Evolutionary conservation across 1,140 invertebrate genomes (phyloP).

Genomic region (Caenorhabditis latens): DNA sequence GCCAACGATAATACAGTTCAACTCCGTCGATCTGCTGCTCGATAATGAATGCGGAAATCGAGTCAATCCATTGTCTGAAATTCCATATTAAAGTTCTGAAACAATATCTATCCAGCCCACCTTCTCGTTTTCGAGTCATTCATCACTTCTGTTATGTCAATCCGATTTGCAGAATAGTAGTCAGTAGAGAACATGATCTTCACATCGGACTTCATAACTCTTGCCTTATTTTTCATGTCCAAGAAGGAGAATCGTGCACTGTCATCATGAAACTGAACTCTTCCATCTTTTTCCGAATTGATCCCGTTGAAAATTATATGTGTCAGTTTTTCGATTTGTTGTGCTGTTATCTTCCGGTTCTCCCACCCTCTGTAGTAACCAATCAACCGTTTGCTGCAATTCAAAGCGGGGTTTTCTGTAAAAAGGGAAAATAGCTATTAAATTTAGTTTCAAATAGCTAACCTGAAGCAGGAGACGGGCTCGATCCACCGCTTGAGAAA

Average conservation of each 20-base stretch:
- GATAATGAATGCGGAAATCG: neutral
- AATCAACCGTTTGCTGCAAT: neutral
- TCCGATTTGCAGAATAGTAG: neutral
- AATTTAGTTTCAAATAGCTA: no score
- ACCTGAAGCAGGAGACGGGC: no score
- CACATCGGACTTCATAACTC: neutral
- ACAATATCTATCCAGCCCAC: neutral
- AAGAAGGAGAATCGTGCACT: neutral
- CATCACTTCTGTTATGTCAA: neutral
- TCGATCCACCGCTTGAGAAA: no score
- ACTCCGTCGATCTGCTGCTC: neutral
- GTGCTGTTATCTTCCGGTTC: neutral
- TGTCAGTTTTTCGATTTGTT: conserved; percentile 2
- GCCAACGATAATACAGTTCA: neutral
- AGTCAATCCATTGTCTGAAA: neutral
- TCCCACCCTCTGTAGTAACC: neutral
- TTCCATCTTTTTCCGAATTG: neutral
- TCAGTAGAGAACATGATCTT: neutral
- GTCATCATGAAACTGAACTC: neutral
- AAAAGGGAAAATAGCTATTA: no score
- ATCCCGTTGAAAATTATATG: neutral
- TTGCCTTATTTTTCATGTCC: neutral
- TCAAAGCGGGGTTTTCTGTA: no score
- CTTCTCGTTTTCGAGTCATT: neutral
- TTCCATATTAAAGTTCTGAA: neutral